Percentiles rank a stretch among this genome's conserved stretches.
These are phyloP conservation scores for Cygnus buccinator DNA, from an alignment of 2,113 vertebrate genomes.

Conservation along the genomic window DNA sequence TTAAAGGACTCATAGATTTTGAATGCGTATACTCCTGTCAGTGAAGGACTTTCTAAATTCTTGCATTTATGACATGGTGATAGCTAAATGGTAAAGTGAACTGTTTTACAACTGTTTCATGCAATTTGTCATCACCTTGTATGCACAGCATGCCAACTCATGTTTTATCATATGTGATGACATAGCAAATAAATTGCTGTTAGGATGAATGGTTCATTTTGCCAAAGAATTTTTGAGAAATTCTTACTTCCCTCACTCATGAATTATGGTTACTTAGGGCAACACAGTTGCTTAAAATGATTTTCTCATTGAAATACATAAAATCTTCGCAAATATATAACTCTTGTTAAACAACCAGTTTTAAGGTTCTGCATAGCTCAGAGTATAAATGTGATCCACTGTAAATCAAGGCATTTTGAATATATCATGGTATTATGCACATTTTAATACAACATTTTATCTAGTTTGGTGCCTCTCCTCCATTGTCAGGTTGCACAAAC, in stretches of 20 bases:
- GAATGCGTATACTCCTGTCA: neutral
- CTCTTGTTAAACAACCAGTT: neutral
- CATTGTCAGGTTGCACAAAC: neutral
- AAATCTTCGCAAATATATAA: neutral
- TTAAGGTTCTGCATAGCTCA: neutral
- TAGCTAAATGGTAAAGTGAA: neutral
- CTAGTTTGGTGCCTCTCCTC: neutral
- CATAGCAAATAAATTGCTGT: neutral
- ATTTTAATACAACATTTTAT: neutral
- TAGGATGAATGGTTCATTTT: neutral
- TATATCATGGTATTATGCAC: neutral
- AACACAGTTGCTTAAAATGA: neutral
- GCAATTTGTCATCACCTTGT: neutral
- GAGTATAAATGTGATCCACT: neutral
- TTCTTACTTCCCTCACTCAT: neutral
- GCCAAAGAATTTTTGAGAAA: neutral
- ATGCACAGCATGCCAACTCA: neutral
- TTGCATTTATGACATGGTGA: neutral
- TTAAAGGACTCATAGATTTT: neutral
- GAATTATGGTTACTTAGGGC: neutral
- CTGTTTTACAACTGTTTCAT: neutral
- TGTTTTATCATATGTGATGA: neutral
- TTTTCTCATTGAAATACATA: neutral
- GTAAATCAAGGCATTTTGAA: neutral
- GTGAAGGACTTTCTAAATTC: neutral